Evolutionary conservation across 2,888 invertebrate genomes (phyloP), one percentile per base, ranked within the genome.

Genomic region (Xanthia icteritia): DNA sequence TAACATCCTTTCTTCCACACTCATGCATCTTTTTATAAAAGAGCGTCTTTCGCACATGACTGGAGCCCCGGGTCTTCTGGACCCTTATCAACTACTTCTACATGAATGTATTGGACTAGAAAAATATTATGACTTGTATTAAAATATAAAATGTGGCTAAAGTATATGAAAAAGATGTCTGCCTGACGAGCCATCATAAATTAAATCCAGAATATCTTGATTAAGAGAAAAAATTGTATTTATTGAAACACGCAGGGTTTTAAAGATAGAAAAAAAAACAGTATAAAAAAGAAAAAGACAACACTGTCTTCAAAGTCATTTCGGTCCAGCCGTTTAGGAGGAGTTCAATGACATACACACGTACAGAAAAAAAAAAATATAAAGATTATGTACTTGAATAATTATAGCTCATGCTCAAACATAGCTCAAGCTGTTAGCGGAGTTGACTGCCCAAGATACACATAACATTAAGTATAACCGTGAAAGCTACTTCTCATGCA

Each of bases 11-110:
- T 71, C 39, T 82, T 83, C 83, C 83, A 77, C 63, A 13, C 39
- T 71, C 64, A 15, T 73, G 83, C 78, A 68, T 67, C 73, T 77
- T 70, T 82, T 64, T 67, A 73, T 45, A 60, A 45, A 56, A 48
- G 39, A 60, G 71, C 20, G 45, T 68, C 56, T 72, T 69, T 76
- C 17, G 20, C 60, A 64, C 78, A 45, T 77, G 83, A 77, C 70
- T 73, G 77, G 70, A 64, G n/a, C 13, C 9, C 27, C 56, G 60
- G 61, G 56, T 27, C 68, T 73, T 60, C 20, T 68, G 54, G 56
- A 86, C 79, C 86, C 79, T 83, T 85, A 67, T 77, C 83, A 82
- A 61, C 36, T 48, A 58, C 13, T 70, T 69, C 48, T 61, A 70
- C 31, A 69, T 17, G 9, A 63, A 84, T 31, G 63, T 58, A 54